Base-by-base conservation (phyloP, 2,113 vertebrate genomes). In the Sturnus vulgaris region DNA sequence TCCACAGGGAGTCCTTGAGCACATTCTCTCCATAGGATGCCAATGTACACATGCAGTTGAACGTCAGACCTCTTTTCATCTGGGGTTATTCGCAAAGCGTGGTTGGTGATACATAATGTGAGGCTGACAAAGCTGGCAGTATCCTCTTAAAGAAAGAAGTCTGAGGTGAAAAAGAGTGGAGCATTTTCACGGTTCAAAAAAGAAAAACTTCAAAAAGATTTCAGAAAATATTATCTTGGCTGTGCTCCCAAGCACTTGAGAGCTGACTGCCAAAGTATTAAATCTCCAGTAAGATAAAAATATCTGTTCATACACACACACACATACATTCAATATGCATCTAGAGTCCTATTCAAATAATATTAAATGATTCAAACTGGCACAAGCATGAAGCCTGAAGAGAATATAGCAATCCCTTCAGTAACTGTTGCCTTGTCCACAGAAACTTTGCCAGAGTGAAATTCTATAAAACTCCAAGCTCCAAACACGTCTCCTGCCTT, bases 211-310 rank as follows among this genome's bases (percentile, higher is more conserved):
- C 71, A 97, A 90, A 81, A 92, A 77, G 13, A 92, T 92, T 94
- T 86, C 49, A 76, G 69, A 90, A 94, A 86, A 64, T 57, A 81
- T 12, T 88, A 90, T 72, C 35, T 83, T 93, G 94, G 88, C 82
- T 86, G 64, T 0, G 1, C n/a, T 90, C 88, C 93, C 93, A 90
- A 93, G 77, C 56, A 57, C 31, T 94, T 95, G 52, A 90, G 47
- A 68, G 44, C 52, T 93, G 60, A 64, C 71, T 96, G 94, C 92
- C 79, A 90, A 93, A 86, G 69, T 65, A 96, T 88, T 90, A 90
- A 88, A 60, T 71, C 76, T 93, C 49, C 72, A 80, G 57, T 63
- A 65, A 78, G 68, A 92, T 56, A 94, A 95, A 94, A 93, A 83
- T 95, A 91, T 87, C 73, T 75, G 50, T 59, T 13, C 79, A 56